phyloP scores from a whole-genome alignment of 2,113 vertebrate species.

The Periophthalmus modestus region DNA sequence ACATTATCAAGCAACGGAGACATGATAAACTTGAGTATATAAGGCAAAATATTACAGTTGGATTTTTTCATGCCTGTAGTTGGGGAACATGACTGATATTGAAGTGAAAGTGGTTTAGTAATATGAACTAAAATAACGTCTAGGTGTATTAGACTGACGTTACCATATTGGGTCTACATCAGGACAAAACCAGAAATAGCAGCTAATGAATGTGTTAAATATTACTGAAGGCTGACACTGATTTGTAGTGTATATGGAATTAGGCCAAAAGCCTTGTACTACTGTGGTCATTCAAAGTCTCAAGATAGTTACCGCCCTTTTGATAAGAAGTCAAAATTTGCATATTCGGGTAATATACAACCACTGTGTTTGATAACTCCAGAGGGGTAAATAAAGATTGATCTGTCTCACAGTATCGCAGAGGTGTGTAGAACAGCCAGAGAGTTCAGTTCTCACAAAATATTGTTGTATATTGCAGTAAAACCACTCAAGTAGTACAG shows the following conservation, averaged over 20 bases:
- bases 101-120: no score
- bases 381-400: conserved; percentile 65
- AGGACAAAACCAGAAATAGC: no score
- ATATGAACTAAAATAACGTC: no score
- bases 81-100: no score
- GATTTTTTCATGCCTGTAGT: no score
- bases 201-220: not conserved
- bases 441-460: no score
- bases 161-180: no score
- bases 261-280: not conserved
- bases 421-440: no score
- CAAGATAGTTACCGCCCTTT: conserved; percentile 8
- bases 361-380: conserved; percentile 60
- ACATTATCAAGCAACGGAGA: not conserved
- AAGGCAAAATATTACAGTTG: not conserved
- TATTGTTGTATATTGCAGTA: no score
- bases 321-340: conserved; percentile 67
- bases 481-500: no score
- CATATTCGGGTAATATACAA: conserved; percentile 78
- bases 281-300: not conserved
- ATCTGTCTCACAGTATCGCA: conserved; percentile 6
- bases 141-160: no score
- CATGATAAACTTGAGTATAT: not conserved
- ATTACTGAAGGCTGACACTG: not conserved
- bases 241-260: not conserved